Evolutionary conservation across 1,140 invertebrate species (phyloP).

Genomic region (Ericerus pela): DNA sequence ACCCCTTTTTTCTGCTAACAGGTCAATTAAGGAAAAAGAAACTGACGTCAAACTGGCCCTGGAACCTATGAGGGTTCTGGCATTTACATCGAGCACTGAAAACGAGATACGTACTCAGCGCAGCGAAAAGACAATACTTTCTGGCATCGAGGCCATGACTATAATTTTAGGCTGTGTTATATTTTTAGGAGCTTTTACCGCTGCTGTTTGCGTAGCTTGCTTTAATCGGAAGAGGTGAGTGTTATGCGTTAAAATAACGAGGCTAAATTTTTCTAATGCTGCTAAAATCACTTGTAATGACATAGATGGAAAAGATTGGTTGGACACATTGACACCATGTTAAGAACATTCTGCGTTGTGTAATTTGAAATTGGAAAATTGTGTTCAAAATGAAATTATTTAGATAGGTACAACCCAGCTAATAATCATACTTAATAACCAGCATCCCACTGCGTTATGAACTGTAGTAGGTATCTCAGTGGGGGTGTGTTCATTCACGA

Average conservation of each 20-base stretch:
- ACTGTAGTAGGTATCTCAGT: too few species aligned
- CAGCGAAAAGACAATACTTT: slow-evolving; percentile 35
- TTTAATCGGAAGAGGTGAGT: slow-evolving; percentile 3
- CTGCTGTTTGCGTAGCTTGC: slow-evolving; percentile 45
- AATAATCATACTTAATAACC: too few species aligned
- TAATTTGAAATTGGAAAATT: too few species aligned
- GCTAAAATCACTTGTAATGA: too few species aligned
- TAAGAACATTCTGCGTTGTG: too few species aligned
- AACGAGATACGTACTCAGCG: slow-evolving; percentile 4
- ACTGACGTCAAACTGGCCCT: slow-evolving; percentile 41
- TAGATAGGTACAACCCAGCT: too few species aligned
- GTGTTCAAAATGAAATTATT: too few species aligned
- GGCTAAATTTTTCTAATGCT: not conserved
- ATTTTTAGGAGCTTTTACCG: slow-evolving; percentile 56
- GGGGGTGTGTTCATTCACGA: too few species aligned
- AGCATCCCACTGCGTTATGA: too few species aligned
- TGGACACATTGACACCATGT: too few species aligned
- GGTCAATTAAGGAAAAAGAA: slow-evolving; percentile 40
- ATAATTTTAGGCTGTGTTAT: slow-evolving; percentile 60
- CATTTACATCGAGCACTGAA: slow-evolving; percentile 5
- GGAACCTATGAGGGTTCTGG: slow-evolving; percentile 26
- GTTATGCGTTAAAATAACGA: not conserved
- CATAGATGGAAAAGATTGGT: too few species aligned
- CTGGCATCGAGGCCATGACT: slow-evolving; percentile 62
- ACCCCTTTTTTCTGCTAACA: too few species aligned